These are phyloP conservation scores for Coleophora flavipennella DNA, from an alignment of 2,888 invertebrate species.

Conservation along the genomic window DNA sequence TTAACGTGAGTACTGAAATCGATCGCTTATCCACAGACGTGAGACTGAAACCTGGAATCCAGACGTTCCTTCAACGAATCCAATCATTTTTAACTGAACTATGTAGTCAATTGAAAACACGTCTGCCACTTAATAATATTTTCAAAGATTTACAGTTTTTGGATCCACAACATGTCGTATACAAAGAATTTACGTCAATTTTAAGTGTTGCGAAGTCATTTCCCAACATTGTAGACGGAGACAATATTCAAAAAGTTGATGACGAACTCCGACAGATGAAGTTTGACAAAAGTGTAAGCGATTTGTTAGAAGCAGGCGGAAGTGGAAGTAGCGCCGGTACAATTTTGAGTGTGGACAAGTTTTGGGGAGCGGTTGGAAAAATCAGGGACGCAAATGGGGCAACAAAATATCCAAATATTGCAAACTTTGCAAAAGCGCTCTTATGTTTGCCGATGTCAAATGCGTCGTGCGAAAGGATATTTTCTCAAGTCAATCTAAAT, in stretches of 20 bases:
- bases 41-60: conserved; percentile 7
- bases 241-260: conserved; percentile 9
- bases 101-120: conserved; percentile 7
- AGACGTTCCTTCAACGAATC: conserved; percentile 2
- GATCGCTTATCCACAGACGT: conserved; percentile 3
- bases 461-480: conserved; percentile 1
- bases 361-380: conserved; percentile 7
- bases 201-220: conserved; percentile 3
- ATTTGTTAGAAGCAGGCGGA: conserved; percentile 6
- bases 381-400: conserved; percentile 1
- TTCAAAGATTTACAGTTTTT: conserved; percentile 12
- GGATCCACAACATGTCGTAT: conserved; percentile 10
- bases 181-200: conserved; percentile 9
- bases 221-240: conserved; percentile 6
- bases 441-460: conserved; percentile 8
- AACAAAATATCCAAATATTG: conserved; percentile 5
- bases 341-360: conserved; percentile 1
- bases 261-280: conserved; percentile 9
- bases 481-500: conserved; percentile 5
- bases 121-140: conserved; percentile 7
- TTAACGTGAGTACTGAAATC: conserved; percentile 5
- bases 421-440: conserved; percentile 7
- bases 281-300: conserved; percentile 6
- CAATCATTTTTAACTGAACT: conserved; percentile 7
- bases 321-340: neutral